Evolutionary conservation across 2,888 invertebrate genomes (phyloP), one percentile per base, ranked within the genome.

Genomic region (Rhagonycha fulva): DNA sequence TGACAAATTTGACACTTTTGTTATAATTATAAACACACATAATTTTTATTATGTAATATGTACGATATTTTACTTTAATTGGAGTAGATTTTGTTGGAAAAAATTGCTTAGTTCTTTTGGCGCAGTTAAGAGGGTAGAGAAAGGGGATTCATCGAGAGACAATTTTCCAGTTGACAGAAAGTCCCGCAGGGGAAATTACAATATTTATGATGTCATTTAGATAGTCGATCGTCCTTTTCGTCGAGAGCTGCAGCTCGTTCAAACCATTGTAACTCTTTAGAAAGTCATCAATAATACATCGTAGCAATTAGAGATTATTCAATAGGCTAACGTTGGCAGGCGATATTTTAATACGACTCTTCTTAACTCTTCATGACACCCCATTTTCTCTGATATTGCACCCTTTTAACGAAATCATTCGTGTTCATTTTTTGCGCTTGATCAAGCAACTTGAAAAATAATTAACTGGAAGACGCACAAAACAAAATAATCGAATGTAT

Each of bases 131-230:
- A 74, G 76, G 73, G 77, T 73, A 72, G 72, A 77, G 76, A 75
- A 73, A 66, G 66, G 75, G 76, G 75, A 75, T 74, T 76, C 72
- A 78, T 80, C 76, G 70, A 76, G 76, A 79, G 79, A 80, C 78
- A 80, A 80, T 80, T 80, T 80, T 80, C 80, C 80, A 78, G 80
- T 79, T 79, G 80, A 80, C 74, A 76, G 78, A 77, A 76, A 76
- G 78, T 80, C 79, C 79, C 80, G 78, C 76, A 75, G 79, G 80
- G 79, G 82, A 85, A 86, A 86, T 86, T 86, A 86, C 85, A 86
- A 86, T 86, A 86, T 86, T 86, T 86, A 86, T 85, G 85, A 86
- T 86, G 86, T 86, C 85, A 85, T 86, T 86, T 86, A 82, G 85
- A 84, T 83, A 83, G 84, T 82, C 83, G 84, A 85, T 85, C 84